Base-by-base conservation (phyloP, 2,113 vertebrate genomes). In the Phyllostomus hastatus region DNA sequence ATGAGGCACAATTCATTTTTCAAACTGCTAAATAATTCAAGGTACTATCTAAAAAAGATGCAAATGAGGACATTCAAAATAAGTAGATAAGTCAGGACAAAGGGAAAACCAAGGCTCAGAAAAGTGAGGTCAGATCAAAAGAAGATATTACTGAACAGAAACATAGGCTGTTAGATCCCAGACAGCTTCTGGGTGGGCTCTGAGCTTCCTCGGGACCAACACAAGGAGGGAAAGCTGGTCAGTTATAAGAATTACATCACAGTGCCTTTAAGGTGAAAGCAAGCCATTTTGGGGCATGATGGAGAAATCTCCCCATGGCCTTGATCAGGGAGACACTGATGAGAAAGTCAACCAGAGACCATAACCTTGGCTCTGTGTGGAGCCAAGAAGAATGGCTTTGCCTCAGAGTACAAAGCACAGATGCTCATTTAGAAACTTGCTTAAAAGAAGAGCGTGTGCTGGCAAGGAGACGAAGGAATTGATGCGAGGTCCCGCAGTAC, bases 281-380 rank as follows among this genome's bases (percentile, higher is more conserved):
- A 38, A 84, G 41, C 61, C 24, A 2, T 54, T 85, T 20, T 15
- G 22, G 52, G 38, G 28, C 46, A 14, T 22, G 1, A 6, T 43
- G 31, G 54, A 50, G n/a, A 28, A 9, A 31, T 70, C 35, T 52
- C 61, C 46, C 59, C 0, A 0, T 4, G 38, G 10, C n/a, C 79
- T 46, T n/a, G 14, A 19, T 41, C 33, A 2, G 64, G 28, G 38
- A 66, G 52, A 75, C n/a, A 10, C 33, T 10, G 38, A 31, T n/a
- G 16, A 7, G 1, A 11, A 50, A 4, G n/a, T 28, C 41, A 50
- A 0, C 16, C 46, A 4, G 5, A 2, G 7, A 17, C 48, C 0
- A 0, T 35, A 19, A 16, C 43, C 48, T 54, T n/a, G 10, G 1
- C 15, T 61, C 73, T 46, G 59, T 1, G 1, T 17, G 22, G 50